These are phyloP conservation scores for Tokudaia muenninki DNA, from an alignment of 2,797 vertebrate species.

Conservation along the genomic window DNA sequence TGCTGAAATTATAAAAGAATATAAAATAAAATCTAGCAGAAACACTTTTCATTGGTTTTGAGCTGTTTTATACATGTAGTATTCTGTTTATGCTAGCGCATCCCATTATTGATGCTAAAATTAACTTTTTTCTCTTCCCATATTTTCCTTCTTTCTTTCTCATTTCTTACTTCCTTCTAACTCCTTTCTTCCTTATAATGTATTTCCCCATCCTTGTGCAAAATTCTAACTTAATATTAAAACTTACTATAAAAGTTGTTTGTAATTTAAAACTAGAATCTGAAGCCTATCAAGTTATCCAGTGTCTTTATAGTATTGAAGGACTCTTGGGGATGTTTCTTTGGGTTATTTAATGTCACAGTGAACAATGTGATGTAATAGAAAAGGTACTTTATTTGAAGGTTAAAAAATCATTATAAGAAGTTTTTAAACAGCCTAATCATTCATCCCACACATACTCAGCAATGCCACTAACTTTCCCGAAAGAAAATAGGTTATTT, in stretches of 20 bases:
- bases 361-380: constrained; percentile 9
- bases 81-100: constrained; percentile 21
- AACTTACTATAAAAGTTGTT: neutral
- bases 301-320: constrained; percentile 40
- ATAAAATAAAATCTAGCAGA: neutral
- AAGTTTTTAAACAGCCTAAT: neutral
- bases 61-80: neutral
- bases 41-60: constrained; percentile 43
- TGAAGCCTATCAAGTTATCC: neutral
- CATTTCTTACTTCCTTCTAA: constrained; percentile 42
- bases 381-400: constrained; percentile 25
- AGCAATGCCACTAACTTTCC: neutral
- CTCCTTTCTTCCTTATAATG: constrained; percentile 23
- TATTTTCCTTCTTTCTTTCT: neutral
- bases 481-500: constrained; percentile 47
- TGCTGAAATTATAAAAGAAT: constrained; percentile 26
- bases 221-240: constrained; percentile 4
- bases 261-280: constrained; percentile 24
- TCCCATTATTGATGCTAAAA: neutral
- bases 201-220: neutral
- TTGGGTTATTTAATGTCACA: constrained; percentile 51
- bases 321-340: neutral
- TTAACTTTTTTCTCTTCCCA: neutral
- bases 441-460: neutral
- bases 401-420: constrained; percentile 31